These are phyloP conservation scores for Oscheius sp. DNA, from an alignment of 2,888 invertebrate species.

Conservation along the genomic window DNA sequence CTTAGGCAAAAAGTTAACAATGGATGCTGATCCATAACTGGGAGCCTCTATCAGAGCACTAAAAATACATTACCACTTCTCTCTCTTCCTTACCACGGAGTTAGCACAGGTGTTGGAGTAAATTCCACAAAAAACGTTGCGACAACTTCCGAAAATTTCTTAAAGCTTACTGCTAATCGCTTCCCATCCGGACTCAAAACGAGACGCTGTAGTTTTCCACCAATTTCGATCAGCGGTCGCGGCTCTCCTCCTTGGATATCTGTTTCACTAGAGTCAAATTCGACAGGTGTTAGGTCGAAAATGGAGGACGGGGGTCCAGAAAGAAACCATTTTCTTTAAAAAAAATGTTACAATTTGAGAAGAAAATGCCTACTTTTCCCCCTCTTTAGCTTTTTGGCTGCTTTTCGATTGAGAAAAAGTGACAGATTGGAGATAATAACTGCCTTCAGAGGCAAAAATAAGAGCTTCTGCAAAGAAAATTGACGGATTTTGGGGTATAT, in stretches of 20 bases:
- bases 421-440: background rate
- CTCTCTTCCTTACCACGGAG: conserved; percentile 6
- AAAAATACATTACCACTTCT: background rate
- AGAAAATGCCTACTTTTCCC: conserved; percentile 3
- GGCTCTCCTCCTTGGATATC: conserved; percentile 8
- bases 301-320: background rate
- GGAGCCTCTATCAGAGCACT: conserved; percentile 24
- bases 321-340: conserved; percentile 8
- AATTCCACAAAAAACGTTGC: conserved; percentile 23
- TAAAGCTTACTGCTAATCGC: conserved; percentile 16
- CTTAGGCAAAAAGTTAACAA: conserved; percentile 17
- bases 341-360: background rate
- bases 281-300: conserved; percentile 25
- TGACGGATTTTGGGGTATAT: background rate
- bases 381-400: background rate
- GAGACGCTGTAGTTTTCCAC: conserved; percentile 7
- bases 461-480: background rate
- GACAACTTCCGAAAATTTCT: background rate
- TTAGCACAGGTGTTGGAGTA: background rate
- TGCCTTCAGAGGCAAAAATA: conserved; percentile 18
- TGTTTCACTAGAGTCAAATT: conserved; percentile 19
- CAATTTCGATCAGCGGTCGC: conserved; percentile 16
- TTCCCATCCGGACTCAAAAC: conserved; percentile 25
- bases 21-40: conserved; percentile 8
- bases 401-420: background rate